Evolutionary conservation across 2,797 vertebrate genomes (phyloP).

Genomic region (Anableps anableps): DNA sequence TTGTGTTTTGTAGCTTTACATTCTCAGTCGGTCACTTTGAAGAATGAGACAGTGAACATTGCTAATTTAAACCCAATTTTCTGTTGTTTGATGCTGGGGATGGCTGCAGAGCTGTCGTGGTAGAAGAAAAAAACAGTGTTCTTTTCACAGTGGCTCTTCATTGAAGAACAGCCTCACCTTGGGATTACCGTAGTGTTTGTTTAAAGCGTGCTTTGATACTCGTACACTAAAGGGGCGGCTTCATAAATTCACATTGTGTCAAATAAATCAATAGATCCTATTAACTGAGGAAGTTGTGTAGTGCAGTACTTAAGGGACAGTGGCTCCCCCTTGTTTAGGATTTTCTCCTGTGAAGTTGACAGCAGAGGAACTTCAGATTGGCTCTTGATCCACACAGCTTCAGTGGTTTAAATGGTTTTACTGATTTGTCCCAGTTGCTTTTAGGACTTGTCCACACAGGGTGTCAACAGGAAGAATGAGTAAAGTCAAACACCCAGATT

Average conservation of each 20-base stretch:
- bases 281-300: slow-evolving; percentile 76
- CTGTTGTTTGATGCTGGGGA: slow-evolving; percentile 16
- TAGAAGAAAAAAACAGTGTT: slow-evolving; percentile 9
- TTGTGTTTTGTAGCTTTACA: slow-evolving; percentile 30
- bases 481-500: slow-evolving; percentile 52
- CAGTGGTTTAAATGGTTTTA: slow-evolving; percentile 68
- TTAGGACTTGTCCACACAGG: slow-evolving; percentile 43
- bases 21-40: slow-evolving; percentile 18
- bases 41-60: slow-evolving; percentile 13
- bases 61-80: slow-evolving; percentile 32
- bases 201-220: slow-evolving; percentile 77
- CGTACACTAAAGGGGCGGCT: slow-evolving; percentile 72
- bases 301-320: slow-evolving; percentile 66
- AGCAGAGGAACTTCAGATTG: slow-evolving; percentile 51
- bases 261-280: slow-evolving; percentile 81
- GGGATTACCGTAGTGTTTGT: slow-evolving; percentile 75
- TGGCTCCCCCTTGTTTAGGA: slow-evolving; percentile 53
- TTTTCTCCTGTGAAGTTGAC: slow-evolving; percentile 54
- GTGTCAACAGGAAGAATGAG: slow-evolving; percentile 47
- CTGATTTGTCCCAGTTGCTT: slow-evolving; percentile 72
- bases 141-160: slow-evolving; percentile 45
- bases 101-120: slow-evolving; percentile 26
- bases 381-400: slow-evolving; percentile 69
- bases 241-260: slow-evolving; percentile 80
- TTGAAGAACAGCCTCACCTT: slow-evolving; percentile 63